Conservation (phyloP, 92 coral and sea anemone genomes). For the Umimayanthus chanpuru region DNA sequence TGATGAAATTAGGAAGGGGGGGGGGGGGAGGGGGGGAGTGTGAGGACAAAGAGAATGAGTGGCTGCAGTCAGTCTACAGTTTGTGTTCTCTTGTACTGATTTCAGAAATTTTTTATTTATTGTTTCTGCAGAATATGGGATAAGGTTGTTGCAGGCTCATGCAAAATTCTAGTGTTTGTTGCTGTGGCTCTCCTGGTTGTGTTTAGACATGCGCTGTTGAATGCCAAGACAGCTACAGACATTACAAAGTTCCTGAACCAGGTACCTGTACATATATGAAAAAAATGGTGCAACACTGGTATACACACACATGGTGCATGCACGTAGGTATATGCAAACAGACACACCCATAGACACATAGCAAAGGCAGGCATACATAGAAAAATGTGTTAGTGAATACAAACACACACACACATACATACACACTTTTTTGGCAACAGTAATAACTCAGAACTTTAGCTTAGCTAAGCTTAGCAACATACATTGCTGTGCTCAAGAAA, state of each 20-base stretch:
- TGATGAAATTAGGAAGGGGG: too few species aligned
- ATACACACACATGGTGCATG: too few species aligned
- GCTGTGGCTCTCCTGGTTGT: constrained; percentile 86
- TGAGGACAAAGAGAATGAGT: too few species aligned
- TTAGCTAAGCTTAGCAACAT: not conserved
- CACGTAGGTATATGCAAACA: not conserved
- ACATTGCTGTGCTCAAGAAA: not conserved
- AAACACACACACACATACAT: not conserved
- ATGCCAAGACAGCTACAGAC: constrained; percentile 61
- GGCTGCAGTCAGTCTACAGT: not conserved
- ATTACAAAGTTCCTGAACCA: constrained; percentile 61
- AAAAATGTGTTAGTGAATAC: not conserved
- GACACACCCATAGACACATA: not conserved
- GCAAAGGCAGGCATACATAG: not conserved
- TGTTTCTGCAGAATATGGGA: constrained; percentile 80
- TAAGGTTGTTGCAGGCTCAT: constrained; percentile 90
- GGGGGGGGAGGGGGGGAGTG: too few species aligned
- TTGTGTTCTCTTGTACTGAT: not conserved
- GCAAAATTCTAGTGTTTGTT: constrained; percentile 87
- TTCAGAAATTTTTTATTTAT: not conserved
- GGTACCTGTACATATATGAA: constrained; percentile 38
- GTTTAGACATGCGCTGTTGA: constrained; percentile 67
- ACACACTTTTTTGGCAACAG: not conserved
- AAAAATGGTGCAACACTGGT: not conserved
- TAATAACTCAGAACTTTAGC: too few species aligned